Percentiles rank a stretch among this genome's conserved stretches.
These are phyloP conservation scores for Passer montanus DNA, from an alignment of 2,113 vertebrate genomes.

Conservation along the genomic window DNA sequence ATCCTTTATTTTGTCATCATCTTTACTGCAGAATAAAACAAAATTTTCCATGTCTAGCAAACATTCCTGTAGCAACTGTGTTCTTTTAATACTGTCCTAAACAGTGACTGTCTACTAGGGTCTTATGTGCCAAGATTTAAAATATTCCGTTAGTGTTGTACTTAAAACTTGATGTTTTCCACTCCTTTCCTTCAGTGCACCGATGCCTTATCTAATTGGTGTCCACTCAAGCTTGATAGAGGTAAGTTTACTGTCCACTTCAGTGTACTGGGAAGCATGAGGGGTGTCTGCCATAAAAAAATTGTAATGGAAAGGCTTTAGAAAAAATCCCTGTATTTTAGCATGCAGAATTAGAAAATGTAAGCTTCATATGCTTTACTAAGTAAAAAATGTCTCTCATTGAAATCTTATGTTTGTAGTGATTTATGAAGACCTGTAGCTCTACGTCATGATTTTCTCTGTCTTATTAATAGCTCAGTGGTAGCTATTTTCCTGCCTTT, in stretches of 20 bases:
- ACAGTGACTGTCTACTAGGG: neutral
- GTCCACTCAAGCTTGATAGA: conserved; percentile 96
- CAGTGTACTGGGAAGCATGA: neutral
- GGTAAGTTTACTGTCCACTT: conserved; percentile 71
- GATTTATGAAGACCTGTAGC: neutral
- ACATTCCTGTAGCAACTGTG: neutral
- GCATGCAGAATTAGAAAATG: neutral
- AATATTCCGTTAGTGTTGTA: neutral
- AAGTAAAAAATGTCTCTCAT: neutral
- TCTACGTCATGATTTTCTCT: neutral
- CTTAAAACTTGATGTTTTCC: neutral
- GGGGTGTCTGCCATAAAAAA: neutral
- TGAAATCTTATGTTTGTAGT: neutral
- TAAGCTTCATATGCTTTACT: neutral
- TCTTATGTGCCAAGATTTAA: neutral
- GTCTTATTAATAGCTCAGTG: neutral
- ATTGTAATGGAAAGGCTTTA: neutral
- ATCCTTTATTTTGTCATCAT: neutral
- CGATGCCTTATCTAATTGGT: conserved; percentile 97
- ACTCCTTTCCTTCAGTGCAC: conserved; percentile 82
- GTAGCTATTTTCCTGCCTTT: neutral
- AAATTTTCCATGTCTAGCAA: neutral
- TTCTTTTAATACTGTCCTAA: neutral
- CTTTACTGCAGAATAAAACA: neutral
- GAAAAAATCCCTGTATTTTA: neutral